Base-by-base conservation (phyloP, 2,888 invertebrate species). In the Troglohyphantes excavatus region DNA sequence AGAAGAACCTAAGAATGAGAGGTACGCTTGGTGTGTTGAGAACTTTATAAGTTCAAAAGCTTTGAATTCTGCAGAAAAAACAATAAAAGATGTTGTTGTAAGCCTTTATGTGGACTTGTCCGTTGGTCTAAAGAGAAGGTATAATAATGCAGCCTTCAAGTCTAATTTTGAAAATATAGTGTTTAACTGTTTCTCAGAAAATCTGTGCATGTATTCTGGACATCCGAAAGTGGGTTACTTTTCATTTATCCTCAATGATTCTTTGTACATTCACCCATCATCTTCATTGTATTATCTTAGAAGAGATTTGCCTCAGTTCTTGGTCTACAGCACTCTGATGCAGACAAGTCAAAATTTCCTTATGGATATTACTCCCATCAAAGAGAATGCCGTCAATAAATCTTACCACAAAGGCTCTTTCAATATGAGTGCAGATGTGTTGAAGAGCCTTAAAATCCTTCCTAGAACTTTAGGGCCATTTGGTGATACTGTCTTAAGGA, bases 21-120 rank as follows among this genome's bases (percentile, higher is more conserved):
- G 92, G 83, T 92, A 91, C 6, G 90, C 91, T 21, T 93, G 93
- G 93, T 93, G 93, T 90, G 89, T 91, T 39, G 83, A 92, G 23
- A 93, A 93, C 88, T 92, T 91, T 82, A 91, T 94, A 26, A 93
- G 93, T 90, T 92, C 92, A 11, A 93, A 93, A 92, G 91, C 92
- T 7, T 92, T 93, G 88, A 92, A 92, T 23, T 91, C 91, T 3
- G 92, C 92, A 5, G 81, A 59, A 21, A 76, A 83, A 23, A 86
- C 82, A 23, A 63, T 83, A 13, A 43, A 84, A 23, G 91, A 92
- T 81, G 83, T 87, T 27, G 29, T 85, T 9, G 63, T 81, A 5
- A 59, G 67, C 63, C 68, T 90, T 21, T 65, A 53, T 13, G 43
- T 23, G 9, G 88, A 91, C 3, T 59, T 91, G 19, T 11, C 27